Evolutionary conservation across 1,140 invertebrate species (phyloP).

Genomic region (Acromyrmex echinatior): DNA sequence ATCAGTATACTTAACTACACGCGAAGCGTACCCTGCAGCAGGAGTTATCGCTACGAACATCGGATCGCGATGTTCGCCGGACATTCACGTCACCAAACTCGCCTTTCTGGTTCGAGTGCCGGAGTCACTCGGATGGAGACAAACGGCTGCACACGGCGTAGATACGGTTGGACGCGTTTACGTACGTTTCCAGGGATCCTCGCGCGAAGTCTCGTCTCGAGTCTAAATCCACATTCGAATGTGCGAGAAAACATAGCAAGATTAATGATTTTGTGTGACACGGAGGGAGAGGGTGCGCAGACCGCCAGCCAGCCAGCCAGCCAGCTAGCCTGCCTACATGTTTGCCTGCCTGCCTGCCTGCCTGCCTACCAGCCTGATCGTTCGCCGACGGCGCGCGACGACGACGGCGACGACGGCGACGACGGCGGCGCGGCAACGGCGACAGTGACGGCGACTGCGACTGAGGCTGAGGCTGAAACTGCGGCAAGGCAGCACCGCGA

Average conservation of each 20-base stretch:
- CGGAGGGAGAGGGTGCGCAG: constrained; percentile 78
- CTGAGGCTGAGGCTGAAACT: constrained; percentile 77
- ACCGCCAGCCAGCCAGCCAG: constrained; percentile 38
- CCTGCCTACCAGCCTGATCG: not conserved
- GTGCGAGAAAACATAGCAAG: constrained; percentile 86
- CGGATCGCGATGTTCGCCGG: constrained; percentile 57
- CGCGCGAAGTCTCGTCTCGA: constrained; percentile 74
- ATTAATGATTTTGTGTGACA: constrained; percentile 86
- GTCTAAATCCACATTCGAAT: constrained; percentile 86
- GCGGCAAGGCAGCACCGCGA: constrained; percentile 73
- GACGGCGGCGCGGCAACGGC: too few species aligned
- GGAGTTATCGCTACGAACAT: constrained; percentile 34
- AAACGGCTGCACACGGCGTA: constrained; percentile 65
- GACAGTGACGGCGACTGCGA: not conserved
- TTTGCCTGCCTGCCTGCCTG: constrained; percentile 24
- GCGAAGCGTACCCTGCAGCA: not conserved
- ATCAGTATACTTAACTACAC: constrained; percentile 7
- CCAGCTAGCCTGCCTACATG: constrained; percentile 2
- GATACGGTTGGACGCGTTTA: constrained; percentile 66
- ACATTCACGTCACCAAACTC: constrained; percentile 49
- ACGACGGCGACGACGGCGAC: not conserved
- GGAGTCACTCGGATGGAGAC: constrained; percentile 71
- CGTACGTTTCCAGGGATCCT: constrained; percentile 76
- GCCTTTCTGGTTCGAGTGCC: constrained; percentile 64
- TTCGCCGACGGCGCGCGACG: not conserved